A percentile compares a stretch with the other conserved stretches of the same genome.
Conservation (phyloP, 2,888 invertebrate species). For the Sphaerophoria rueppellii region DNA sequence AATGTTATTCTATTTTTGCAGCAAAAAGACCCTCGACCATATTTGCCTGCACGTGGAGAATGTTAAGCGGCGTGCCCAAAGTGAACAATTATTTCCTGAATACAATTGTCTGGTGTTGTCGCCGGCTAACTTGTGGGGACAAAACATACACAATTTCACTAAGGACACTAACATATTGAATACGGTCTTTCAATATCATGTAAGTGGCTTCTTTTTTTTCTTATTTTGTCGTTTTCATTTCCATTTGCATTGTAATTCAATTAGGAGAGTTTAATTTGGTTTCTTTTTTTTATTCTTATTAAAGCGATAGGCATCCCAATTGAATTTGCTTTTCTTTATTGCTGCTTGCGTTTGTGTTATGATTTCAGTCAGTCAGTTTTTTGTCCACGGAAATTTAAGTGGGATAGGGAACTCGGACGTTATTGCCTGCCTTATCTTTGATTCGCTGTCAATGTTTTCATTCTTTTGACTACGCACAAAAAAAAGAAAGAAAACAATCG, state of each 20-base stretch:
- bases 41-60: slow-evolving; percentile 93
- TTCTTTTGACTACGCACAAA: slow-evolving; percentile 18
- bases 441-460: not conserved
- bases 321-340: slow-evolving; percentile 31
- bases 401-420: slow-evolving; percentile 18
- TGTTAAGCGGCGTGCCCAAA: slow-evolving; percentile 85
- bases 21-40: slow-evolving; percentile 89
- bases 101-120: slow-evolving; percentile 95
- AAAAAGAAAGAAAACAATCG: not conserved
- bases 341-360: slow-evolving; percentile 12
- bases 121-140: slow-evolving; percentile 97
- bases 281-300: slow-evolving; percentile 14
- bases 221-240: not conserved
- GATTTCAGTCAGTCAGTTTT: slow-evolving; percentile 18
- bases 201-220: slow-evolving; percentile 80
- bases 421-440: slow-evolving; percentile 33
- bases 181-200: slow-evolving; percentile 93
- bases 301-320: slow-evolving; percentile 20
- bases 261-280: slow-evolving; percentile 54
- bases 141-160: slow-evolving; percentile 90
- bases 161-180: slow-evolving; percentile 90
- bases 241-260: slow-evolving; percentile 63
- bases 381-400: slow-evolving; percentile 26
- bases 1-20: slow-evolving; percentile 75
- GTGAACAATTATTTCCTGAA: slow-evolving; percentile 90